Conservation (phyloP, 1,140 invertebrate species). For the Anastrepha obliqua region DNA sequence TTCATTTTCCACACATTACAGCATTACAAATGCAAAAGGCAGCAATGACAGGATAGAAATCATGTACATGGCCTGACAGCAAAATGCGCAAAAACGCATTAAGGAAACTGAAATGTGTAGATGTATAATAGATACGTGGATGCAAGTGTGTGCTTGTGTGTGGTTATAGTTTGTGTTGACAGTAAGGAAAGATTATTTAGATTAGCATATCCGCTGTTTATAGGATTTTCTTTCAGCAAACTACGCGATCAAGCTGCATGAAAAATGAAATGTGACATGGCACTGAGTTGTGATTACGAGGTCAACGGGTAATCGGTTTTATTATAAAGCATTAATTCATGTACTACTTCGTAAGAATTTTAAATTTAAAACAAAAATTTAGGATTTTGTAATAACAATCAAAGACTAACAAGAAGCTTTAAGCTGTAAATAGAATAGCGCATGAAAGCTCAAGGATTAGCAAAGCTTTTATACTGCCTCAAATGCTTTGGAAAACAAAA, state of each 20-base stretch:
- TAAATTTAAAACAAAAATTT: no score
- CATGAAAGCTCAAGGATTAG: no score
- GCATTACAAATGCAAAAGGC: conserved; percentile 46
- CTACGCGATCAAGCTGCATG: neutral
- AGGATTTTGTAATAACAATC: no score
- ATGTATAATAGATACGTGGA: neutral
- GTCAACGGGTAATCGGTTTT: no score
- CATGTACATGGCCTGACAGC: conserved; percentile 41
- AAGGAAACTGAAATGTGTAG: conserved; percentile 26
- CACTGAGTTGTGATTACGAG: no score
- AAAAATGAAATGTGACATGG: neutral
- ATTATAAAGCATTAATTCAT: no score
- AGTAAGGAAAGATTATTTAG: conserved; percentile 18
- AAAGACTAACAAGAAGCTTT: no score
- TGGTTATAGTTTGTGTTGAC: conserved; percentile 24
- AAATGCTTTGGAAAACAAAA: no score
- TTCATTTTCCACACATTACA: conserved; percentile 44
- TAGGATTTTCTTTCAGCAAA: conserved; percentile 27
- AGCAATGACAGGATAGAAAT: conserved; percentile 51
- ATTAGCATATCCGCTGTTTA: neutral
- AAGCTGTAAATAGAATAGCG: no score
- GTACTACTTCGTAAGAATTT: no score
- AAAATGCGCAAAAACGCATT: conserved; percentile 51
- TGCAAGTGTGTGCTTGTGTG: neutral
- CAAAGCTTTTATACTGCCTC: no score